Evolutionary conservation across 1,140 invertebrate genomes (phyloP).

Genomic region (Penaeus chinensis): DNA sequence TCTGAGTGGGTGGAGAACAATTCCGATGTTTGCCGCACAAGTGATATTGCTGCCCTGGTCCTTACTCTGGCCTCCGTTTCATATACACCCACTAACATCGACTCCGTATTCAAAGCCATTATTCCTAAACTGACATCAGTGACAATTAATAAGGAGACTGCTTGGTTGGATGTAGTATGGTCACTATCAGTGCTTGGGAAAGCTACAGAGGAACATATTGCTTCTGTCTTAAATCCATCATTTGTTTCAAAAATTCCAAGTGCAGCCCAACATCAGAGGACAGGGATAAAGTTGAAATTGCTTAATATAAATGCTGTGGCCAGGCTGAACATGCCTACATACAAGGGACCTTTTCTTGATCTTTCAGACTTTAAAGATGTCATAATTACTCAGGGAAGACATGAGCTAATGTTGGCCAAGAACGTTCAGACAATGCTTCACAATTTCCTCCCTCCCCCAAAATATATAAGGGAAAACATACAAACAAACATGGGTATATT

Average conservation of each 20-base stretch:
- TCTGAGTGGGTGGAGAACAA: conserved; percentile 50
- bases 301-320: conserved; percentile 50
- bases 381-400: conserved; percentile 28
- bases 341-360: conserved; percentile 32
- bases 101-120: conserved; percentile 25
- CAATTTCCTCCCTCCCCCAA: conserved; percentile 47
- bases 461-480: conserved; percentile 36
- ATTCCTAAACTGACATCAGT: conserved; percentile 17
- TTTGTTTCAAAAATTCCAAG: conserved; percentile 26
- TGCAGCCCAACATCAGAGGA: conserved; percentile 20
- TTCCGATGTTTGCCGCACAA: neutral
- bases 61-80: conserved; percentile 33
- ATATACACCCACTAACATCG: conserved; percentile 30
- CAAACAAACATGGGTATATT: conserved; percentile 31
- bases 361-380: conserved; percentile 35
- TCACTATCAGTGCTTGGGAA: conserved; percentile 34
- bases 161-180: conserved; percentile 52
- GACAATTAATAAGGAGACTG: conserved; percentile 4
- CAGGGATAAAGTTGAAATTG: conserved; percentile 41
- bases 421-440: conserved; percentile 43
- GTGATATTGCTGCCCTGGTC: neutral
- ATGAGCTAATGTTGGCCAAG: conserved; percentile 34
- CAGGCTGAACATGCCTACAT: conserved; percentile 4
- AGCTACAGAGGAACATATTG: conserved; percentile 26
- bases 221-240: conserved; percentile 42